A percentile compares a stretch with the other conserved stretches of the same genome.
phyloP scores from a whole-genome alignment of 2,797 vertebrate species.

The Limnodromus scolopaceus region DNA sequence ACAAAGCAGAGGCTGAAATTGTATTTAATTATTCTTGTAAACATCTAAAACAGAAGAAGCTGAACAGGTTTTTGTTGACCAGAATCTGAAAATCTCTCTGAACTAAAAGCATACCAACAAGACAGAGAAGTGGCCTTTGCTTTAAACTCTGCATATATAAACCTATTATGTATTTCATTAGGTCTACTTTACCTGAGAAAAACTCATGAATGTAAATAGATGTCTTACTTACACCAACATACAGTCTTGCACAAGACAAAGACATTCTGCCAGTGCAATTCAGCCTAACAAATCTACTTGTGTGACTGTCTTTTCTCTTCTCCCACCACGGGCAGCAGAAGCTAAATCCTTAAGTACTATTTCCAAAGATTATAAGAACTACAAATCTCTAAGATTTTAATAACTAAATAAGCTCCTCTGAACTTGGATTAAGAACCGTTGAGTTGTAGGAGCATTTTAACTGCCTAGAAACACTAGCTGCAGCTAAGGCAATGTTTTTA shows the following conservation, averaged over 20 bases:
- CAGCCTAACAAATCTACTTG: background rate
- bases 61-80: background rate
- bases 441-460: background rate
- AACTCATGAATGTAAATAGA: background rate
- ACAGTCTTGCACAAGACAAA: background rate
- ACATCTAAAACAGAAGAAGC: background rate
- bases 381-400: background rate
- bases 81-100: background rate
- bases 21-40: background rate
- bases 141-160: background rate
- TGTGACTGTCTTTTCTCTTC: background rate
- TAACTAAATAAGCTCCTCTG: slow-evolving; percentile 6
- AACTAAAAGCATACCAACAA: background rate
- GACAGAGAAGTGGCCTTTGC: background rate
- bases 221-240: background rate
- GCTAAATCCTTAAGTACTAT: slow-evolving; percentile 12
- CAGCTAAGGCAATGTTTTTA: background rate
- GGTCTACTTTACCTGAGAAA: background rate
- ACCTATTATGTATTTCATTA: background rate
- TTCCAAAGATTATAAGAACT: background rate
- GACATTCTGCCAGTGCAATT: background rate
- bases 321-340: background rate
- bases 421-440: background rate
- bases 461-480: background rate
- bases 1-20: background rate